phyloP scores from a whole-genome alignment of 2,797 vertebrate species.

The Macrochelys suwanniensis region DNA sequence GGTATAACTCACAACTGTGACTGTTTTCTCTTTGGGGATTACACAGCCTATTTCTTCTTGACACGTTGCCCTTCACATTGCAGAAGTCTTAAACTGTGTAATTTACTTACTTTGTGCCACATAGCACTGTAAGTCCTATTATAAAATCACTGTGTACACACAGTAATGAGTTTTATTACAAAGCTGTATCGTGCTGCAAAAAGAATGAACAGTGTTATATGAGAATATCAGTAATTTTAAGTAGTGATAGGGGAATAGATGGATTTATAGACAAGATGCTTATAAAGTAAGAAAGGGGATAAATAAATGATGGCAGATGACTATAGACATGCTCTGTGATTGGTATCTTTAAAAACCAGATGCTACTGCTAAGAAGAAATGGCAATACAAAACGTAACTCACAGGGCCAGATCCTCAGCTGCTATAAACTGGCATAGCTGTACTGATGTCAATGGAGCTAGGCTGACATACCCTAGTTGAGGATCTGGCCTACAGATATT shows the following conservation, averaged over 20 bases:
- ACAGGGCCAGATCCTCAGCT: background rate
- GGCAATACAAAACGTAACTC: background rate
- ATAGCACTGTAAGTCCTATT: background rate
- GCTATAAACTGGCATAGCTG: background rate
- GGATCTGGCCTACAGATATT: background rate
- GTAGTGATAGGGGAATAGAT: background rate
- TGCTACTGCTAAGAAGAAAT: accelerated
- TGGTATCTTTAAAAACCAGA: background rate
- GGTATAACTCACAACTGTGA: background rate
- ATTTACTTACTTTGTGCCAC: background rate
- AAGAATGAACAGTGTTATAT: background rate
- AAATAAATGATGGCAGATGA: background rate
- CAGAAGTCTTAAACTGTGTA: background rate
- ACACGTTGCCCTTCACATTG: background rate
- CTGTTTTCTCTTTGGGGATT: background rate
- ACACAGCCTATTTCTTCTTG: background rate
- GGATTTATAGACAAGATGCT: accelerated
- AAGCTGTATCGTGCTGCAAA: background rate
- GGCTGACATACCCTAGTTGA: background rate
- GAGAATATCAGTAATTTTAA: background rate
- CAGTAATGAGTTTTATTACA: background rate
- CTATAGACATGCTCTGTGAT: background rate
- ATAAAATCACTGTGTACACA: background rate
- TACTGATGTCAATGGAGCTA: background rate
- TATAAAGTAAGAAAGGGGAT: background rate